phyloP scores from a whole-genome alignment of 2,888 invertebrate genomes.

The Drosophila ezoana region DNA sequence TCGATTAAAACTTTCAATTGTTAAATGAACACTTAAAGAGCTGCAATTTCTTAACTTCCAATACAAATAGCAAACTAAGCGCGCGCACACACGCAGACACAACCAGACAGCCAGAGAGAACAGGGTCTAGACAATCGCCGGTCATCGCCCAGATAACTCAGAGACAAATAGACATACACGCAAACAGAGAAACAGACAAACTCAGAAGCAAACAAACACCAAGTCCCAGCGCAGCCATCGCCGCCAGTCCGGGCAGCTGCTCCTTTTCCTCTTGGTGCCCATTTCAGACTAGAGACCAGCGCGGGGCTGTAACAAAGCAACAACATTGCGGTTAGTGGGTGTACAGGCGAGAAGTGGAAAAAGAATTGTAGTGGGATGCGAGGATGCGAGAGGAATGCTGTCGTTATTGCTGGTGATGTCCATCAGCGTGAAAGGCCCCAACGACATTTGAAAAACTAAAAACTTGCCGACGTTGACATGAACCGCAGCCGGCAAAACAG shows the following conservation, averaged over 20 bases:
- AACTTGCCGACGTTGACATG: constrained; percentile 69
- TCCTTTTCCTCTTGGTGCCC: constrained; percentile 1
- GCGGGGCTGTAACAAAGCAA: constrained; percentile 53
- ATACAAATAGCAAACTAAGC: constrained; percentile 42
- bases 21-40: constrained; percentile 75
- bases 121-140: constrained; percentile 60
- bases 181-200: constrained; percentile 20
- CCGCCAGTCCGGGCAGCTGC: constrained; percentile 21
- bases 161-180: constrained; percentile 47
- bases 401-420: constrained; percentile 58
- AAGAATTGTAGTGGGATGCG: constrained; percentile 4
- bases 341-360: constrained; percentile 30
- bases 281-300: constrained; percentile 5
- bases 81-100: constrained; percentile 2
- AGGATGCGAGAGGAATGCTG: constrained; percentile 1
- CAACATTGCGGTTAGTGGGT: constrained; percentile 61
- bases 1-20: constrained; percentile 74
- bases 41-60: constrained; percentile 54
- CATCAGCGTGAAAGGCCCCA: constrained; percentile 77
- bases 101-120: constrained; percentile 4
- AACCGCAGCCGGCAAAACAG: constrained; percentile 46
- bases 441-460: constrained; percentile 78
- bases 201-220: constrained; percentile 43
- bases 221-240: constrained; percentile 52
- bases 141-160: constrained; percentile 69